Base-by-base conservation (phyloP, 2,113 vertebrate species). In the Nansenia antarctica region DNA sequence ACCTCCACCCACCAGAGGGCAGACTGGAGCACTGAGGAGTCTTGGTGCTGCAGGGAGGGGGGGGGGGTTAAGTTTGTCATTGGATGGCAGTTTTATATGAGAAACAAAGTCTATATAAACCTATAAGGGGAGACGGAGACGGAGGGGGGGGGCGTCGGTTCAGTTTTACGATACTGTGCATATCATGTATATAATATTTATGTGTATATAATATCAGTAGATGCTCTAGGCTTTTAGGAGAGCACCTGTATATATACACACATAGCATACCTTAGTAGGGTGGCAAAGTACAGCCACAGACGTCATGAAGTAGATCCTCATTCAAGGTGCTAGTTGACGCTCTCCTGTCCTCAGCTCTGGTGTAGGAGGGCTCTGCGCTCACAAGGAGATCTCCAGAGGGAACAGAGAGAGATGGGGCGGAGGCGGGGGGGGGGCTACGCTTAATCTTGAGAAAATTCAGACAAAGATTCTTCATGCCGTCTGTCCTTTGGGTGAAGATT, bases 171-270 rank as follows among this genome's bases (percentile, higher is more conserved):
- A 81, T 67, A 71, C 77, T 89, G 77, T 90, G 81, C 88, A 89
- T 91, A 90, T 86, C 82, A 68, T 90, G 87, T 91, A 87, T 78
- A 80, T 79, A 89, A 87, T 91, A 89, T 86, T 86, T 84, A 82
- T 84, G 77, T 86, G 78, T 85, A 70, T 74, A 89, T 66, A 65
- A 77, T 84, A 74, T 82, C 69, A 27, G 45, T 82, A 57, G 72
- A 82, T 65, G 65, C 72, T 81, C 58, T 80, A 80, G 76, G 78
- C 77, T 86, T 32, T 24, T 62, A 49, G 79, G 78, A 80, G 69
- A 34, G 26, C 15, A 55, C 63, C 60, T 53, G 67, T 68, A 74
- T 75, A 81, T 87, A 87, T 47, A 85, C 77, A 84, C 49, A 81
- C 68, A 53, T 69, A 74, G 69, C 18, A 31, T 57, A 20, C 69